Evolutionary conservation across 1,140 invertebrate genomes (phyloP).

Genomic region (Brachionus manjavacas): DNA sequence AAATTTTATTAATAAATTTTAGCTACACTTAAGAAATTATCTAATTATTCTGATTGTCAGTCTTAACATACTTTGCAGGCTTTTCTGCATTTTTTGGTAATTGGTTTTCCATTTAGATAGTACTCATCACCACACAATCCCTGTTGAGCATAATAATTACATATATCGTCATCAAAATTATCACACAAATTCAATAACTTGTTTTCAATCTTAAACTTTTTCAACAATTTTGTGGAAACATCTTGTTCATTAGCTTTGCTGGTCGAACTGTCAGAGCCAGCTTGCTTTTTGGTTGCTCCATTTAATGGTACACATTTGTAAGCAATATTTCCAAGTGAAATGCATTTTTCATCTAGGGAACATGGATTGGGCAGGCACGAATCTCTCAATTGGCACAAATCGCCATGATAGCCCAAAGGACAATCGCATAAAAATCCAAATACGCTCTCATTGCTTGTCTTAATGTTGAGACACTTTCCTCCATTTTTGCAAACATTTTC

Average conservation of each 20-base stretch:
- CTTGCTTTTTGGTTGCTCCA: not conserved
- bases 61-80: constrained; percentile 11
- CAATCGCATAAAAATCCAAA: constrained; percentile 6
- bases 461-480: not conserved
- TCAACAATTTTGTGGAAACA: not conserved
- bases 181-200: not conserved
- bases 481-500: not conserved
- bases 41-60: no score
- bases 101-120: constrained; percentile 21
- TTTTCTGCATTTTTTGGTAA: constrained; percentile 11
- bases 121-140: not conserved
- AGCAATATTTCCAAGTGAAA: not conserved
- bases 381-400: not conserved
- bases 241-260: not conserved
- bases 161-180: constrained; percentile 18
- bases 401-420: not conserved
- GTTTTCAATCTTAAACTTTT: not conserved
- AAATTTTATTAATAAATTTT: no score
- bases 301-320: not conserved
- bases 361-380: constrained; percentile 21
- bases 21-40: no score
- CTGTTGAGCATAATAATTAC: constrained; percentile 17
- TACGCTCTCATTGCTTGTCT: not conserved
- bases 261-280: not conserved
- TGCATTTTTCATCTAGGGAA: not conserved